These are phyloP conservation scores for Ischnura elegans DNA, from an alignment of 2,888 invertebrate species.

Conservation along the genomic window DNA sequence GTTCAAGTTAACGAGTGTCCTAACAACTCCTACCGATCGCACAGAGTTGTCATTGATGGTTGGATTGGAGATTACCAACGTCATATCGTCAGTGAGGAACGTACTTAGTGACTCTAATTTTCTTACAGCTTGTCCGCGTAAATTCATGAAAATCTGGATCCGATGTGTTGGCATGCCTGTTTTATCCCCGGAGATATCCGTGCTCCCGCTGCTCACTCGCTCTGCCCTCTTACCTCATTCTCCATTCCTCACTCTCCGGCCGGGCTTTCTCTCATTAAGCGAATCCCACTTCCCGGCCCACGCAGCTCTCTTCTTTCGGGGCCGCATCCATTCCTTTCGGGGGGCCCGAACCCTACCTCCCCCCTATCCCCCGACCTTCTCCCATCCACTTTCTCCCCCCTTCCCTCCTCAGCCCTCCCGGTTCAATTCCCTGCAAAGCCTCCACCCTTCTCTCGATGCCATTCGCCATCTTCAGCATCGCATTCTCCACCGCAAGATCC, in stretches of 20 bases:
- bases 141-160: no score
- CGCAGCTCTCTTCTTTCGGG: neutral
- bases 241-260: neutral
- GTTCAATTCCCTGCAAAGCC: slow-evolving; percentile 8
- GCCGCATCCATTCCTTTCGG: neutral
- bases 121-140: no score
- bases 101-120: no score
- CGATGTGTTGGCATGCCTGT: neutral
- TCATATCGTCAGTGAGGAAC: no score
- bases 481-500: neutral
- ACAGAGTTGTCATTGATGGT: no score
- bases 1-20: no score
- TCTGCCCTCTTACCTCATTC: neutral
- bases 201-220: neutral
- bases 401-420: neutral
- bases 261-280: neutral
- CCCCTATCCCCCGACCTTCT: neutral
- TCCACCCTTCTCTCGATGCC: neutral
- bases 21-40: no score
- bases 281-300: slow-evolving; percentile 20
- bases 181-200: neutral
- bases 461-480: neutral
- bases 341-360: neutral
- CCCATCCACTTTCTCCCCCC: neutral
- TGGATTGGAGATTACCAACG: no score